A percentile compares a stretch with the other conserved stretches of the same genome.
Conservation (phyloP, 2,888 invertebrate genomes). For the Tinea pellionella region DNA sequence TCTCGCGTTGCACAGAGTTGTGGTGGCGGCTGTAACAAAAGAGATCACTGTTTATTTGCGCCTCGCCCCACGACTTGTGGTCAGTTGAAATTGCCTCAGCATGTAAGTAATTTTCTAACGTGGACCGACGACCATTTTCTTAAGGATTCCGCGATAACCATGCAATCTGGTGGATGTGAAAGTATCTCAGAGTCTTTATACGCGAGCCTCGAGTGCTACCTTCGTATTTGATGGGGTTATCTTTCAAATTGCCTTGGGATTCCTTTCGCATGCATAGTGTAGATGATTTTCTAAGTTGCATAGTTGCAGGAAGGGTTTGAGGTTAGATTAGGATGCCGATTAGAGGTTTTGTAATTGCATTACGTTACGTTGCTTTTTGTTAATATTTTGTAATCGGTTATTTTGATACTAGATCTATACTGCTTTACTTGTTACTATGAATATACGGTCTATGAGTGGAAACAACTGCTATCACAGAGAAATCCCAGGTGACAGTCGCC, state of each 20-base stretch:
- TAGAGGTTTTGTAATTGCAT: slow-evolving; percentile 38
- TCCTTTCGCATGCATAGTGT: slow-evolving; percentile 13
- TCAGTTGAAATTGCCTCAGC: slow-evolving; percentile 52
- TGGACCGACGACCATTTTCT: slow-evolving; percentile 43
- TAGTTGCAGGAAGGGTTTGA: slow-evolving; percentile 28
- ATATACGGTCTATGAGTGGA: too few species aligned
- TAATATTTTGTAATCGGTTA: background rate
- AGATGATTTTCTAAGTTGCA: slow-evolving; percentile 25
- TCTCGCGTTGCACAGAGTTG: slow-evolving; percentile 23
- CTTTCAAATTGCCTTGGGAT: slow-evolving; percentile 16
- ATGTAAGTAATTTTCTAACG: slow-evolving; percentile 66
- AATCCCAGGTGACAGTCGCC: too few species aligned
- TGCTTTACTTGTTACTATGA: background rate
- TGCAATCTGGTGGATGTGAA: background rate
- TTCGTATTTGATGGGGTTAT: slow-evolving; percentile 32
- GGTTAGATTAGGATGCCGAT: slow-evolving; percentile 36
- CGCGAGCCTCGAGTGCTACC: slow-evolving; percentile 23
- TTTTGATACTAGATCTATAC: background rate
- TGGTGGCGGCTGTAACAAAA: slow-evolving; percentile 53
- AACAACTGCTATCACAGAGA: too few species aligned
- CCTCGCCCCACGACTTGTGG: slow-evolving; percentile 36
- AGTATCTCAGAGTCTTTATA: background rate
- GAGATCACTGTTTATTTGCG: slow-evolving; percentile 52
- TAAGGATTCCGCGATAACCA: slow-evolving; percentile 26
- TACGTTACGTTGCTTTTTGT: slow-evolving; percentile 19